Conservation (phyloP, 2,797 vertebrate genomes). For the Orestias chungarensis region DNA sequence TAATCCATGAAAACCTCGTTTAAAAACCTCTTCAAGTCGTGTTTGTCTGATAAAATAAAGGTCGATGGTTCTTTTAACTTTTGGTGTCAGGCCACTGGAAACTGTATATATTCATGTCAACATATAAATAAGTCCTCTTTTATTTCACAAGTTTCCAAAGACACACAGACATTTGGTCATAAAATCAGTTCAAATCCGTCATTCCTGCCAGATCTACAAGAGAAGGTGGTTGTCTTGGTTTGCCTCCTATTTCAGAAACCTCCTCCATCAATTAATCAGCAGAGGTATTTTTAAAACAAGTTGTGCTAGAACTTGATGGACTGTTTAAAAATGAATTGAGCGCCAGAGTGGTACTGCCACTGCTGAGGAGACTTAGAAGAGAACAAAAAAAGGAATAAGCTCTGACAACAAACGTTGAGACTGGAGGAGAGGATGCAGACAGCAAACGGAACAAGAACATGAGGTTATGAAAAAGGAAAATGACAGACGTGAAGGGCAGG, state of each 20-base stretch:
- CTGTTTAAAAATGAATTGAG: conserved; percentile 82
- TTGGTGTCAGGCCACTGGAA: background rate
- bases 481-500: background rate
- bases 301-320: conserved; percentile 80
- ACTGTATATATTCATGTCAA: conserved; percentile 21
- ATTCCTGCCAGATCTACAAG: conserved; percentile 30
- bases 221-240: conserved; percentile 55
- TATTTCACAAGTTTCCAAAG: background rate
- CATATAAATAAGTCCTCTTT: conserved; percentile 7
- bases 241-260: conserved; percentile 49
- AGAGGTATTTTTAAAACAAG: conserved; percentile 83
- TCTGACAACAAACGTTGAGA: conserved; percentile 25
- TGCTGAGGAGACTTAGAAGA: conserved; percentile 42
- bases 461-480: conserved; percentile 34
- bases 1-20: too few species aligned
- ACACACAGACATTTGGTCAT: conserved; percentile 2
- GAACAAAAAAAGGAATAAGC: conserved; percentile 16
- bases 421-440: conserved; percentile 34
- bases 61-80: background rate
- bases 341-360: conserved; percentile 64
- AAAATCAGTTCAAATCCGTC: conserved; percentile 25
- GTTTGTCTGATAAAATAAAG: too few species aligned
- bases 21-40: too few species aligned
- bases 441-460: conserved; percentile 20
- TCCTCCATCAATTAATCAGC: conserved; percentile 82